Evolutionary conservation across 2,113 vertebrate species (phyloP).

Genomic region (Macquaria australasica): DNA sequence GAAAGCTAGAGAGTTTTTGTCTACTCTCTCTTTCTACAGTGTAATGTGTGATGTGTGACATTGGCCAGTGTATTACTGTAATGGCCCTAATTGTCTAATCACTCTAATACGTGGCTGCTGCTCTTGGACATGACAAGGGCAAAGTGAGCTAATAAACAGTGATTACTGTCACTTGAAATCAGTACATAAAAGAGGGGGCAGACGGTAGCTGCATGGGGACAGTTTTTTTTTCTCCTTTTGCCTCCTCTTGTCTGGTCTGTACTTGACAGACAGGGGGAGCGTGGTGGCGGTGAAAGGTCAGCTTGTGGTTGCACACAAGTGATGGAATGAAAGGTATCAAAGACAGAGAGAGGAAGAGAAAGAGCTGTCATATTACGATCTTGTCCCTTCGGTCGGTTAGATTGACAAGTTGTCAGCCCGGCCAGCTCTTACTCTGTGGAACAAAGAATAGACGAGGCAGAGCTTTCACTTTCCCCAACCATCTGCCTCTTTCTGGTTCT

Average conservation of each 20-base stretch:
- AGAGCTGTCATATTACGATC: constrained; percentile 82
- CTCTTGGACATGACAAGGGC: constrained; percentile 72
- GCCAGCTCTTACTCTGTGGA: constrained; percentile 62
- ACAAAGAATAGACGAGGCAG: constrained; percentile 73
- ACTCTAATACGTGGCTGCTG: constrained; percentile 72
- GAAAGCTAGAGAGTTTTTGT: constrained; percentile 47
- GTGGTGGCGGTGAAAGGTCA: constrained; percentile 87
- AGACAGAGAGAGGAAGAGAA: constrained; percentile 66
- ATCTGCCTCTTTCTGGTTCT: constrained; percentile 45
- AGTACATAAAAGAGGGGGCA: constrained; percentile 43
- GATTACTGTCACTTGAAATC: constrained; percentile 78
- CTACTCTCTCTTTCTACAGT: constrained; percentile 49
- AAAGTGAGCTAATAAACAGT: constrained; percentile 78
- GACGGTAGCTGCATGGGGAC: constrained; percentile 67
- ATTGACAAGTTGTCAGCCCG: constrained; percentile 78
- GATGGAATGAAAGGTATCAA: constrained; percentile 74
- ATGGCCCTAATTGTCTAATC: constrained; percentile 81
- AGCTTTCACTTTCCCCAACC: constrained; percentile 78
- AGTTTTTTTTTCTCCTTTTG: neutral
- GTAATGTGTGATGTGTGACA: constrained; percentile 67
- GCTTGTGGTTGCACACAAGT: constrained; percentile 72
- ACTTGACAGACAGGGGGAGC: constrained; percentile 82
- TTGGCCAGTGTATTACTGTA: constrained; percentile 71
- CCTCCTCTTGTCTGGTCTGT: constrained; percentile 52
- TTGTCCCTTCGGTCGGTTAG: constrained; percentile 65